Percentiles rank a stretch among this genome's conserved stretches.
Conservation (phyloP, 2,113 vertebrate genomes). For the Phalacrocorax aristotelis region DNA sequence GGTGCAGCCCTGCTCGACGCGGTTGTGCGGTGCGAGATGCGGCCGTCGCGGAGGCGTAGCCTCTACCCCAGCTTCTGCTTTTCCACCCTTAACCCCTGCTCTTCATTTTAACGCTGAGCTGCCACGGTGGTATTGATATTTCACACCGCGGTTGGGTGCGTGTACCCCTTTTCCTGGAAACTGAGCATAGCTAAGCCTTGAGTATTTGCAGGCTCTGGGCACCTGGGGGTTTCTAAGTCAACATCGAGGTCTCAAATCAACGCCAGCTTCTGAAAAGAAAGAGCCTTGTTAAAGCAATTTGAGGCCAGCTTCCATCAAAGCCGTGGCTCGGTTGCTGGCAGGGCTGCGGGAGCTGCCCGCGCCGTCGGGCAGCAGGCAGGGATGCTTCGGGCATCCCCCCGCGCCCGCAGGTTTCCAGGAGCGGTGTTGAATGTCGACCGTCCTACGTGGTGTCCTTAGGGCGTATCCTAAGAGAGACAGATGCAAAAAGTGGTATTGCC, state of each 20-base stretch:
- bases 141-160: neutral
- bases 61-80: neutral
- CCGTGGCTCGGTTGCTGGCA: neutral
- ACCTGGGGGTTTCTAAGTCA: neutral
- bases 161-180: neutral
- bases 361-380: neutral
- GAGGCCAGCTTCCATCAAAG: slow-evolving; percentile 9
- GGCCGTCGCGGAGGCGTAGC: neutral
- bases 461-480: neutral
- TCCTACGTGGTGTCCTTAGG: neutral
- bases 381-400: neutral
- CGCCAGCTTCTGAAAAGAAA: neutral
- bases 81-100: neutral
- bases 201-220: neutral
- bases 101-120: neutral
- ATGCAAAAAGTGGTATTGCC: neutral
- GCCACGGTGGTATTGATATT: neutral
- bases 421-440: neutral
- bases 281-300: neutral
- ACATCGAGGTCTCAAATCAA: neutral
- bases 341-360: neutral
- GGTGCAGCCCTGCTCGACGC: neutral
- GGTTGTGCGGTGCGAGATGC: neutral
- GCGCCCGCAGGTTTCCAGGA: neutral
- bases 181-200: neutral